Evolutionary conservation across 2,113 vertebrate species (phyloP).

Genomic region (Trematocara nigrifrons): DNA sequence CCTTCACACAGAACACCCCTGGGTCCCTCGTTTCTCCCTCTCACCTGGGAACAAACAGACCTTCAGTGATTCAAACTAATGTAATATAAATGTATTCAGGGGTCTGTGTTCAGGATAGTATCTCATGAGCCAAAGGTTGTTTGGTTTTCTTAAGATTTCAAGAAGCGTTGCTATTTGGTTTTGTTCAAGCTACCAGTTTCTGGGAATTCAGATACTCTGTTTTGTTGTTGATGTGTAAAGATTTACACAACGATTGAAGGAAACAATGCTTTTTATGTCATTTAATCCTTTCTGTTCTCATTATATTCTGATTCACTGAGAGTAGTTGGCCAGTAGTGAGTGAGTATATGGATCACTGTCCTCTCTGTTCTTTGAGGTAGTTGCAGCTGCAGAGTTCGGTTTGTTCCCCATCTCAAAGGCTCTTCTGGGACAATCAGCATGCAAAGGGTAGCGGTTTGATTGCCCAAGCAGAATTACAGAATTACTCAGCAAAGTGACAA

Average conservation of each 20-base stretch:
- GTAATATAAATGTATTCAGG: background rate
- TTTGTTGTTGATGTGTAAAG: background rate
- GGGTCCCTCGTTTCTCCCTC: constrained; percentile 1
- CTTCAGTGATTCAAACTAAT: background rate
- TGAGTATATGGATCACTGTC: background rate
- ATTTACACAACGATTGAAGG: accelerated
- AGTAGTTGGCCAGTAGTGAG: background rate
- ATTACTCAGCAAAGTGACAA: background rate
- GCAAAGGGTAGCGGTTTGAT: background rate
- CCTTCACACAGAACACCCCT: constrained; percentile 18
- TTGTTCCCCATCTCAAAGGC: background rate
- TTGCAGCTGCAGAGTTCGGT: background rate
- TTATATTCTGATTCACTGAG: background rate
- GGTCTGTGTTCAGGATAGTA: background rate
- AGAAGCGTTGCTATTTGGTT: background rate
- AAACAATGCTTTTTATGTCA: background rate
- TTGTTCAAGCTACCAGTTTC: background rate
- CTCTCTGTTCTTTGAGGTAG: background rate
- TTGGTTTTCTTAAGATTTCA: background rate
- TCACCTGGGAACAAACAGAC: constrained; percentile 17
- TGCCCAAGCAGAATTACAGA: background rate
- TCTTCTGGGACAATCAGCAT: background rate
- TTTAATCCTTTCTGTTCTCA: background rate
- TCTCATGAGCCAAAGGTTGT: background rate
- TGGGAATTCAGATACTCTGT: background rate